Percentiles rank a stretch among this genome's conserved stretches.
Conservation (phyloP, 1,140 invertebrate species). For the Streblospio benedicti region DNA sequence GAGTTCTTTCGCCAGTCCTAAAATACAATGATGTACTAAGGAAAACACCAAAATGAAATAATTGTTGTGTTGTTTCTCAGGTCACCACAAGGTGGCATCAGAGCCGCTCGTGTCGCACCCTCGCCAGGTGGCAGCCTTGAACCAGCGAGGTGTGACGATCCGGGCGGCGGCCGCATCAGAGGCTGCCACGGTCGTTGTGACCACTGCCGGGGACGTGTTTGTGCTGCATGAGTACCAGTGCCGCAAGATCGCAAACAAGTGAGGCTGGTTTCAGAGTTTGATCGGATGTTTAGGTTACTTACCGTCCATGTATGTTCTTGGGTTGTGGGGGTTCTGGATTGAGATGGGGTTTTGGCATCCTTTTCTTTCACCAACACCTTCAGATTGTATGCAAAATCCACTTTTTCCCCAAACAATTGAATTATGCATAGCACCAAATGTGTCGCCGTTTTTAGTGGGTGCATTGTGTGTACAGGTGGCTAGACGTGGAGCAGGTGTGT, state of each 20-base stretch:
- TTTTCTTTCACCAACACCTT: not conserved
- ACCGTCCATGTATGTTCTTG: not conserved
- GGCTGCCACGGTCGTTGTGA: slow-evolving; percentile 60
- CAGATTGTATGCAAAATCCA: not conserved
- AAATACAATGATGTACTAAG: not conserved
- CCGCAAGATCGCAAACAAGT: slow-evolving; percentile 58
- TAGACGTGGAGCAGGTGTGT: slow-evolving; percentile 47
- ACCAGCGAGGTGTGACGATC: slow-evolving; percentile 38
- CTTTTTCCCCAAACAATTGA: no score
- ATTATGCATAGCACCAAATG: no score
- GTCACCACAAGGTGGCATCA: slow-evolving; percentile 40
- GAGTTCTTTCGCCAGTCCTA: not conserved
- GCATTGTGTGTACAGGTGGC: slow-evolving; percentile 36
- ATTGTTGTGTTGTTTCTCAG: slow-evolving; percentile 20
- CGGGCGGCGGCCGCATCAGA: slow-evolving; percentile 55
- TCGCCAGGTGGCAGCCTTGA: slow-evolving; percentile 42
- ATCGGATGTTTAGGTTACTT: not conserved
- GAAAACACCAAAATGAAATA: not conserved
- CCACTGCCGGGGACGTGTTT: slow-evolving; percentile 59
- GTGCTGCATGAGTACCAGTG: slow-evolving; percentile 59
- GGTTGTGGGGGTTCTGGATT: not conserved
- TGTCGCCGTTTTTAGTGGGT: no score
- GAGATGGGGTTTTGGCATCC: not conserved
- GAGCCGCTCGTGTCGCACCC: slow-evolving; percentile 30
- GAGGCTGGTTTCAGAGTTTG: slow-evolving; percentile 14